Evolutionary conservation across 2,113 vertebrate species (phyloP).

Genomic region (Marcusenius ussheri): DNA sequence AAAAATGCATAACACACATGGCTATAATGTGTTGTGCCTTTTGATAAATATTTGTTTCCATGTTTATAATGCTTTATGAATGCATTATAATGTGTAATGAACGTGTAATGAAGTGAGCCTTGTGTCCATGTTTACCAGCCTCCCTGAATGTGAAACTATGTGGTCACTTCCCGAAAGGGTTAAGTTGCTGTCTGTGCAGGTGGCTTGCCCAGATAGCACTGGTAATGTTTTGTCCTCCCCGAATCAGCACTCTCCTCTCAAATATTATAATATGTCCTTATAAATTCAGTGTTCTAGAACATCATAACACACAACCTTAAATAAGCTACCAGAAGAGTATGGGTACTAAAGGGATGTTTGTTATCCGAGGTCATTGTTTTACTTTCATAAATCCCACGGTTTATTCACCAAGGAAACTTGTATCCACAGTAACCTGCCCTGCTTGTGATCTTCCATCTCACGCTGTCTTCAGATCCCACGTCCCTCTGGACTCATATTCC

Average conservation of each 20-base stretch:
- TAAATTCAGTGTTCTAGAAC: neutral
- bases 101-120: neutral
- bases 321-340: neutral
- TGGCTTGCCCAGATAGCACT: neutral
- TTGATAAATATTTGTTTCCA: neutral
- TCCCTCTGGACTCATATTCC: neutral
- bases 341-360: neutral
- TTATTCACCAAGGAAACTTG: conserved; percentile 7
- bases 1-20: neutral
- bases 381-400: neutral
- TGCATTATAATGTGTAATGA: neutral
- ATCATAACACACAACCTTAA: conserved; percentile 13
- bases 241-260: neutral
- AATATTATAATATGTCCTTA: neutral
- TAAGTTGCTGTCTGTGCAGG: neutral
- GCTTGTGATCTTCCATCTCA: neutral
- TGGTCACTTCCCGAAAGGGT: neutral
- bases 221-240: neutral
- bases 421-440: neutral
- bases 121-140: neutral
- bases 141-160: neutral
- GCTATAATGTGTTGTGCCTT: neutral
- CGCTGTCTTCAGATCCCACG: neutral
- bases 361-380: conserved; percentile 7
- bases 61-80: neutral